Conservation (phyloP, 2,888 invertebrate genomes). For the Carcina quercana region DNA sequence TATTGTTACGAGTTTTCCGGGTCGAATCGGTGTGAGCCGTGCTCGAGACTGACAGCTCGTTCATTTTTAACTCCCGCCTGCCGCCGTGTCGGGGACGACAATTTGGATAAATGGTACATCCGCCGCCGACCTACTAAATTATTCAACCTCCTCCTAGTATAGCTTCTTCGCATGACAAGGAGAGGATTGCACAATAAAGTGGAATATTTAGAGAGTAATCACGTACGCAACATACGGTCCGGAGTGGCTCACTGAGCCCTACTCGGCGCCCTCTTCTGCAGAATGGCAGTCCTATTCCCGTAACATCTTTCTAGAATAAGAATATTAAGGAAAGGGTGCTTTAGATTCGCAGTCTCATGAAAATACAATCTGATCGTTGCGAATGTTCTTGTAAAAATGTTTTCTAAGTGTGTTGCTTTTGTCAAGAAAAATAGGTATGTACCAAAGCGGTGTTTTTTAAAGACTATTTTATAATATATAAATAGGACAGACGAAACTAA, state of each 20-base stretch:
- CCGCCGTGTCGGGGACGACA: constrained; percentile 45
- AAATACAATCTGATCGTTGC: neutral
- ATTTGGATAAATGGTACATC: constrained; percentile 68
- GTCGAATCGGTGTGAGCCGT: constrained; percentile 36
- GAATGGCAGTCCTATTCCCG: constrained; percentile 39
- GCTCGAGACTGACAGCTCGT: constrained; percentile 46
- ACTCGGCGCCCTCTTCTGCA: constrained; percentile 24
- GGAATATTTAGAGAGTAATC: constrained; percentile 67
- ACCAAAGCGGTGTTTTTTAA: too few species aligned
- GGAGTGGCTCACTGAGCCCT: constrained; percentile 31
- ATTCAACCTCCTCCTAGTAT: constrained; percentile 52
- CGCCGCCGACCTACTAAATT: constrained; percentile 55
- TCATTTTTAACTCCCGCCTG: constrained; percentile 56
- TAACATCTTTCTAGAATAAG: constrained; percentile 26
- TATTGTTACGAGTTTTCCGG: constrained; percentile 25
- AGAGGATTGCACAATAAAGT: constrained; percentile 63
- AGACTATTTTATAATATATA: too few species aligned
- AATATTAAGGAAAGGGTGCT: constrained; percentile 25
- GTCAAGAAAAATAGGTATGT: too few species aligned
- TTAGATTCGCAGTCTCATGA: neutral
- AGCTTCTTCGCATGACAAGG: constrained; percentile 56
- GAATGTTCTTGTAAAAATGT: too few species aligned
- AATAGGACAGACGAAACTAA: too few species aligned
- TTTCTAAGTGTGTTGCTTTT: too few species aligned
- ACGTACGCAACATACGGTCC: constrained; percentile 49